Evolutionary conservation across 2,797 vertebrate genomes (phyloP).

Genomic region (Acestrorhynchus altus): DNA sequence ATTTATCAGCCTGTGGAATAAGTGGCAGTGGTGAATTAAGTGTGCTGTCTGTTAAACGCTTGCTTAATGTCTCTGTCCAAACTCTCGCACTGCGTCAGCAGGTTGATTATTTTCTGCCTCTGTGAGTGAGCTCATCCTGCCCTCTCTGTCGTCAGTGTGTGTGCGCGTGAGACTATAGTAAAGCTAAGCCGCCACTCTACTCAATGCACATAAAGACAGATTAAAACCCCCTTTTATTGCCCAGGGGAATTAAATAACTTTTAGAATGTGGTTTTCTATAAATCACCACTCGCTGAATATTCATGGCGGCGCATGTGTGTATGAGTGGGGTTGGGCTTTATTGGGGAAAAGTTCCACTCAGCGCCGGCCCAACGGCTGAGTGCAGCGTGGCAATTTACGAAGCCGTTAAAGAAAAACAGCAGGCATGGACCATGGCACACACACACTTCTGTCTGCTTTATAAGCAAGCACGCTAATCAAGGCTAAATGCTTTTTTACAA

Average conservation of each 20-base stretch:
- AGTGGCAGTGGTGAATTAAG: background rate
- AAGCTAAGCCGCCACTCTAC: conserved; percentile 42
- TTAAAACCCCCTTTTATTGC: conserved; percentile 63
- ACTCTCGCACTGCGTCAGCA: conserved; percentile 24
- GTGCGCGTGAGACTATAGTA: conserved; percentile 43
- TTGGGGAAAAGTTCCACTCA: conserved; percentile 51
- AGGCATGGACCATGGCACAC: conserved; percentile 49
- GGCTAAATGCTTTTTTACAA: conserved; percentile 91
- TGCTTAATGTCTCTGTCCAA: conserved; percentile 32
- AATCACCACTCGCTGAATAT: conserved; percentile 65
- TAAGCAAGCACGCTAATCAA: conserved; percentile 85
- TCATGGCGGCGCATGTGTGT: conserved; percentile 52
- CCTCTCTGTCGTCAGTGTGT: conserved; percentile 39
- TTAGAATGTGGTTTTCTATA: conserved; percentile 63
- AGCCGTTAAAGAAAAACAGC: conserved; percentile 68
- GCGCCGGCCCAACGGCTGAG: conserved; percentile 24
- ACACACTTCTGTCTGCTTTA: conserved; percentile 76
- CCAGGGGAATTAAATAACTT: conserved; percentile 65
- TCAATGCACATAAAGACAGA: conserved; percentile 53
- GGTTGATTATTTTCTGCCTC: conserved; percentile 46
- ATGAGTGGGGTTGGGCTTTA: conserved; percentile 49
- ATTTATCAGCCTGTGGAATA: conserved; percentile 17
- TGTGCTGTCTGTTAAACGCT: conserved; percentile 16
- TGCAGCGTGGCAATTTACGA: conserved; percentile 64
- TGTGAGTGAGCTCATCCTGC: conserved; percentile 56